These are phyloP conservation scores for Ageneiosus marmoratus DNA, from an alignment of 2,113 vertebrate species.

Conservation along the genomic window DNA sequence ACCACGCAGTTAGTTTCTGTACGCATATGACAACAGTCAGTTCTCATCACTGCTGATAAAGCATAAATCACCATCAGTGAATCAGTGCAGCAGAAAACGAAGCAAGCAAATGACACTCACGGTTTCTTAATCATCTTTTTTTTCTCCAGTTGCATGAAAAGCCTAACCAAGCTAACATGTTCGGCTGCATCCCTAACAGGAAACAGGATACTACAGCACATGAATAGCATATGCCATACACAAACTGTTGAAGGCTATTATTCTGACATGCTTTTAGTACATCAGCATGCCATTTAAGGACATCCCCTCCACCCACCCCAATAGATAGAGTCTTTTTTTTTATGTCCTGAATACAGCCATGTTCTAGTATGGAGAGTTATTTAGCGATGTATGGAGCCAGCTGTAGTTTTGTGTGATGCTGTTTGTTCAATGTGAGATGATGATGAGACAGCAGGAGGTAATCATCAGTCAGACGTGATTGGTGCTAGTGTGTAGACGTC, in stretches of 20 bases:
- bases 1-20: background rate
- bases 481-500: background rate
- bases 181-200: background rate
- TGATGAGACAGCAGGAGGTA: background rate
- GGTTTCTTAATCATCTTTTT: background rate
- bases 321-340: background rate
- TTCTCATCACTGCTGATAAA: background rate
- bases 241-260: background rate
- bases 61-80: background rate
- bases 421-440: background rate
- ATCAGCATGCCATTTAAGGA: conserved; percentile 1
- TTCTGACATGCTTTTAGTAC: background rate
- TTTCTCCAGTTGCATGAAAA: background rate
- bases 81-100: background rate
- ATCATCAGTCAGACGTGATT: background rate
- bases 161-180: background rate
- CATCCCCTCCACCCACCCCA: background rate
- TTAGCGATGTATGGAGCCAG: too few species aligned
- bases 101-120: background rate
- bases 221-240: background rate
- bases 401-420: background rate
- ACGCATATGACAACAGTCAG: background rate
- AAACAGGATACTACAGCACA: background rate
- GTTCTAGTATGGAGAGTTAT: background rate
- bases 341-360: background rate